Evolutionary conservation across 2,888 invertebrate genomes (phyloP), one percentile per base, ranked within the genome.

Genomic region (Steinernema scapterisci): DNA sequence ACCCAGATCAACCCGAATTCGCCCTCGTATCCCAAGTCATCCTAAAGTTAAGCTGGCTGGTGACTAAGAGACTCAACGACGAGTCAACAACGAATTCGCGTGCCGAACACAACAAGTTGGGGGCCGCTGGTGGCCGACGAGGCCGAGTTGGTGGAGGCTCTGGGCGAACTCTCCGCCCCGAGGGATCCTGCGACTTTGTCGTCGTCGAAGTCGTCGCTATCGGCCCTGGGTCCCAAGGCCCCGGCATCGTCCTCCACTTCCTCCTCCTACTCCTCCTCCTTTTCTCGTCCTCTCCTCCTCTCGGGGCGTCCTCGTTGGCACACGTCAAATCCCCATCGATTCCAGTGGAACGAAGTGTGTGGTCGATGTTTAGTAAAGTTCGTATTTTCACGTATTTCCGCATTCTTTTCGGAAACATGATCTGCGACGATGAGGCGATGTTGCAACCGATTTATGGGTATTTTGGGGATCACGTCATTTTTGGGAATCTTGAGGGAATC

Each of bases 21-120:
- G n/a, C n/a, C 38, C 9, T 38, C 5, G 9, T 38, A 38, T 38
- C 38, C 9, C 3, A 38, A 38, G 3, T 38, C 38, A 3, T 9
- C 38, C 38, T 6, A 38, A 38, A 38, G 38, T 38, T 3, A 38
- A 38, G 38, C 38, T 38, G n/a, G n/a, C n/a, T 38, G 38, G 9
- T 63, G 63, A 63, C 63, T 63, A 31, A 25, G 31, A 63, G 63
- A 27, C 63, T 27, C 23, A 31, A 63, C 63, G 19, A 31, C 63
- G 63, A 63, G 63, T 7, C 48, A 19, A 48, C 48, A 19, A 48
- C 48, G 48, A 16, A 7, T 48, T 16, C 13, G 21, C 54, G 63
- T 63, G 63, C 63, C 31, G 31, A 63, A 63, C 38, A 38, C 63
- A 63, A 63, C 63, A 63, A 63, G 63, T 63, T 63, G 63, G 25